Base-by-base conservation (phyloP, 2,797 vertebrate species). In the Lemur catta region DNA sequence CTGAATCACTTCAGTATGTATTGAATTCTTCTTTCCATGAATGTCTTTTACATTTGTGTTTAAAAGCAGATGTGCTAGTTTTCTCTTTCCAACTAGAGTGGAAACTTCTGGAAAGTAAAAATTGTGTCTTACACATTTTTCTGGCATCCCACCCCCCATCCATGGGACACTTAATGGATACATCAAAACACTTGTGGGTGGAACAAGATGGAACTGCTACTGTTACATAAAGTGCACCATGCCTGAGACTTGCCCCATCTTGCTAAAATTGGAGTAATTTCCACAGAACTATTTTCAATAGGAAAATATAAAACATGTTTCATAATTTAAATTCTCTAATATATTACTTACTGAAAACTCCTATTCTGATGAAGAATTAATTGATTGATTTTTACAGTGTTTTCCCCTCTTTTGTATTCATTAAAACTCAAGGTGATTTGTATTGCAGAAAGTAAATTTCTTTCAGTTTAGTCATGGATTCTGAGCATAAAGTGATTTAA, bases 401-500 rank as follows among this genome's bases (percentile, higher is more conserved):
- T 84, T 89, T 84, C 6, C 7, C 13, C 15, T 91, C 55, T 93
- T 91, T 72, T 65, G 63, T 94, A 74, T 55, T 95, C 33, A 61
- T 92, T 94, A 75, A 94, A 86, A 79, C 84, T 74, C 38, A 87
- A 84, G 11, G 9, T 92, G 76, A 87, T 57, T 84, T n/a, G 14
- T 69, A 55, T 82, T 78, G 84, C 14, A 84, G 35, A 93, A 94
- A 79, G 80, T 90, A 96, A 92, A 67, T 94, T 5, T 86, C 57
- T 82, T 67, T 90, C 71, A 67, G 13, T 88, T 92, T 87, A 91
- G 38, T 80, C 24, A 50, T 63, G 48, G 76, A 55, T 80, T 94
- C 43, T 84, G 82, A 59, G 24, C 43, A 84, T 82, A 71, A 94
- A 82, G 35, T 85, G 95, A 78, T 84, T 95, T 76, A 52, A 87